Evolutionary conservation across 2,888 invertebrate genomes (phyloP).

Genomic region (Trichopoda pennipes): DNA sequence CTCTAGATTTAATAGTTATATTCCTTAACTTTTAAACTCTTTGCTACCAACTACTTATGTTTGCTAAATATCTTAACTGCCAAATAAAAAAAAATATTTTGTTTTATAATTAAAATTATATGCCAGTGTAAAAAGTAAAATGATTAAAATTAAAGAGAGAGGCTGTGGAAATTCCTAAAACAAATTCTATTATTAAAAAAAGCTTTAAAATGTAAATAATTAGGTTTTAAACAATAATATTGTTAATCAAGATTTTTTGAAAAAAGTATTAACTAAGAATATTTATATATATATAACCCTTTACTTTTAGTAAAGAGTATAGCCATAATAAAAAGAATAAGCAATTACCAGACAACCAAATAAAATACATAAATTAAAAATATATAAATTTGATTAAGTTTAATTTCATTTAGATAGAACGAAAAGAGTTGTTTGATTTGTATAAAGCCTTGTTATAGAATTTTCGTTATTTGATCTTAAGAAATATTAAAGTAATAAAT

Average conservation of each 20-base stretch:
- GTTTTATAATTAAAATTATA: conserved; percentile 13
- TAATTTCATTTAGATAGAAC: no score
- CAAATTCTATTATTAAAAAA: conserved; percentile 54
- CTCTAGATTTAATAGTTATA: conserved; percentile 31
- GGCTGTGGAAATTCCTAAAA: conserved; percentile 62
- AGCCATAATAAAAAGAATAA: no score
- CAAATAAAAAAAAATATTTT: conserved; percentile 31
- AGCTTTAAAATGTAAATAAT: conserved; percentile 66
- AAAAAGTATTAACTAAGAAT: conserved; percentile 50
- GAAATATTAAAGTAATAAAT: no score
- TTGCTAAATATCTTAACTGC: conserved; percentile 60
- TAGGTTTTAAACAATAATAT: conserved; percentile 44
- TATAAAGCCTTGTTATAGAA: no score
- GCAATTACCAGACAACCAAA: conserved; percentile 18
- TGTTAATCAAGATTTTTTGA: conserved; percentile 54
- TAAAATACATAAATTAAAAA: background rate
- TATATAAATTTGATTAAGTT: background rate
- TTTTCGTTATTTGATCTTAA: no score
- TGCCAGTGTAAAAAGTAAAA: conserved; percentile 24
- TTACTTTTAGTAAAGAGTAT: no score
- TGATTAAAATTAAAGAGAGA: conserved; percentile 38
- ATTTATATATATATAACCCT: conserved; percentile 16
- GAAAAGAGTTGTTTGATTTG: no score
- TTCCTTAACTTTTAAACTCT: conserved; percentile 32
- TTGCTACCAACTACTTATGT: conserved; percentile 9